Base-by-base conservation (phyloP, 2,113 vertebrate species). In the Chamaetylas fuelleborni region DNA sequence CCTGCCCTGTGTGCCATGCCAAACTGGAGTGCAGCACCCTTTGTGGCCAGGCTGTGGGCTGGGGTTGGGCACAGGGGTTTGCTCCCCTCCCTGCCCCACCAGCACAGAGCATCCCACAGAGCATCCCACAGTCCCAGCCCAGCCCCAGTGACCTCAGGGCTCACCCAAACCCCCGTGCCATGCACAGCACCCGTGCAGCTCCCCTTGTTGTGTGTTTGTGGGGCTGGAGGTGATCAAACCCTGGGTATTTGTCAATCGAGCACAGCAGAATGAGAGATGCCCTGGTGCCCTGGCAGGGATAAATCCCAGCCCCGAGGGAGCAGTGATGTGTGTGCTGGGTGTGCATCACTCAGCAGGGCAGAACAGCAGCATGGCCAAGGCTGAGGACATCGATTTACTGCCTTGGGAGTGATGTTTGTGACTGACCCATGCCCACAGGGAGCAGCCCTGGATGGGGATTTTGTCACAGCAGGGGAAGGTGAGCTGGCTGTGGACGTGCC, bases 241-340 rank as follows among this genome's bases (percentile, higher is more conserved):
- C 45, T 58, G 33, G 33, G 0, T 16, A 20, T 53, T 45, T 57
- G 58, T 34, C 62, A n/a, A 12, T 11, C 36, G 67, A 81, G 57
- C 31, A 33, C 1, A 4, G 2, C 14, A 73, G 79, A 42, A 67
- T 2, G 74, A 51, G 48, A 54, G 66, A 6, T 0, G 0, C 24
- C 56, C 64, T 0, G 0, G 34, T 0, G 0, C 24, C 56, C 64
- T 0, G 0, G 34, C 1, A 0, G 45, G 47, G 62, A 61, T 51
- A 8, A 65, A 77, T 54, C 88, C 43, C 24, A 5, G 6, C 25
- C 56, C 86, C 19, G 48, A 56, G 7, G 74, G 20, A 57, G 61
- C 16, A 29, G 34, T 25, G 78, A 62, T 88, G 62, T 12, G 33
- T 29, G 69, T 28, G 45, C 60, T 29, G 15, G 34, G 5, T n/a